Base-by-base conservation (phyloP, 2,113 vertebrate species). In the Odocoileus virginianus region DNA sequence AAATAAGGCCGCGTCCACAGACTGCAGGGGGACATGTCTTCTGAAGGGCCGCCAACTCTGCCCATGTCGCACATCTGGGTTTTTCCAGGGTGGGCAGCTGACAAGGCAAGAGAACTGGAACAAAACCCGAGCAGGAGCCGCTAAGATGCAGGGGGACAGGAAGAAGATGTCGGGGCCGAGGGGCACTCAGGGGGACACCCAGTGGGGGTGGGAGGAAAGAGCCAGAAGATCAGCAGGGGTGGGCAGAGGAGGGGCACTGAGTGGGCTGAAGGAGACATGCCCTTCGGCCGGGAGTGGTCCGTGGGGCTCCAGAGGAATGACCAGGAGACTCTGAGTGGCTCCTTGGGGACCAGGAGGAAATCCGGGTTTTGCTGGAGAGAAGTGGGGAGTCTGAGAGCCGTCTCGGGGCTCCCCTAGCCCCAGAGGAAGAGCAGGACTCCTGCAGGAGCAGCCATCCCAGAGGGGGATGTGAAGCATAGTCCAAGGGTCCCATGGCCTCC, bases 171-270 rank as follows among this genome's bases (percentile, higher is more conserved):
- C 0, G 5, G 17, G 71, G 33, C 23, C 0, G 2, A 45, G 71
- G 71, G 28, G 30, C 0, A 0, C 2, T 1, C 36, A 0, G 67
- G 17, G 30, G n/a, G 23, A 5, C 6, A 2, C 43, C 36, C 55
- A 3, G 30, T 1, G 0, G 40, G 17, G 43, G 11, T 2, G 5
- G 6, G 10, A 4, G 17, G 57, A 57, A 36, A 33, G 67, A 71
- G 19, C 67, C 0, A 1, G 50, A 12, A 60, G 40, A 14, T 6
- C 4, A 21, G 55, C 16, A 21, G 33, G 11, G 4, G 0, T 50
- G 57, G 40, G 5, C 40, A 36, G 47, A 61, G 55, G 27, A 3
- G 9, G 71, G 17, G 11, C 27, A 4, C 3, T 23, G 67, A 71
- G n/a, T 71, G n/a, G 19, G n/a, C n/a, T 71, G n/a, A 36, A 40